These are phyloP conservation scores for Mionectes macconnelli DNA, from an alignment of 2,113 vertebrate species.

Conservation along the genomic window DNA sequence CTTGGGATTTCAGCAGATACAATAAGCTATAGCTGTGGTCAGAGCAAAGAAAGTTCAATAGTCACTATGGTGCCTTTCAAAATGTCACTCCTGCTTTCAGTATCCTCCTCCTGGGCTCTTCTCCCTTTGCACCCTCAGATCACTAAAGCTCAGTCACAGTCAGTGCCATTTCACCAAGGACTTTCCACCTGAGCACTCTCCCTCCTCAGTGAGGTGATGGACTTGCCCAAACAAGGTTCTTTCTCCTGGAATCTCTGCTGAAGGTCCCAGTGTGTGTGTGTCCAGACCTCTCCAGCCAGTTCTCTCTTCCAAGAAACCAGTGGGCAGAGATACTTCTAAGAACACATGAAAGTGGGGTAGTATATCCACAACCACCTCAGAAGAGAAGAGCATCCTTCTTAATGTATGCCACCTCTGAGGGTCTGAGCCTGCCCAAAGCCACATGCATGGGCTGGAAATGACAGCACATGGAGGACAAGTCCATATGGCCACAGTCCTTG, in stretches of 20 bases:
- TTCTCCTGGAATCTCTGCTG: background rate
- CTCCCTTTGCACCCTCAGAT: background rate
- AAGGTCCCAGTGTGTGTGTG: background rate
- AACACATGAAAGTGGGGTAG: background rate
- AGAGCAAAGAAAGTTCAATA: background rate
- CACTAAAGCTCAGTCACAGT: background rate
- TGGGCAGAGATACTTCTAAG: background rate
- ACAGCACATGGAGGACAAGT: background rate
- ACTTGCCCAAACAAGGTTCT: background rate
- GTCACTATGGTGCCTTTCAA: background rate
- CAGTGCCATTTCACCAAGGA: background rate
- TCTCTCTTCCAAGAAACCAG: background rate
- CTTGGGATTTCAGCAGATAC: background rate
- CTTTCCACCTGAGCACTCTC: background rate
- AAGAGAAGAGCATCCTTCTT: background rate
- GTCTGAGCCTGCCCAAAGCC: background rate
- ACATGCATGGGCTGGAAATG: background rate
- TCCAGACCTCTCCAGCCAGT: background rate
- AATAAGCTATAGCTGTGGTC: background rate
- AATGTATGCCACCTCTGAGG: background rate
- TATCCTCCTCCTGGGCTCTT: background rate
- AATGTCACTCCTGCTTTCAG: background rate
- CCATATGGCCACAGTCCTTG: background rate
- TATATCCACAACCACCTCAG: background rate
- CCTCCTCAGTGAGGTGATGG: background rate